Percentiles rank a stretch among this genome's conserved stretches.
Conservation (phyloP, 2,113 vertebrate species). For the Cardinalis cardinalis region DNA sequence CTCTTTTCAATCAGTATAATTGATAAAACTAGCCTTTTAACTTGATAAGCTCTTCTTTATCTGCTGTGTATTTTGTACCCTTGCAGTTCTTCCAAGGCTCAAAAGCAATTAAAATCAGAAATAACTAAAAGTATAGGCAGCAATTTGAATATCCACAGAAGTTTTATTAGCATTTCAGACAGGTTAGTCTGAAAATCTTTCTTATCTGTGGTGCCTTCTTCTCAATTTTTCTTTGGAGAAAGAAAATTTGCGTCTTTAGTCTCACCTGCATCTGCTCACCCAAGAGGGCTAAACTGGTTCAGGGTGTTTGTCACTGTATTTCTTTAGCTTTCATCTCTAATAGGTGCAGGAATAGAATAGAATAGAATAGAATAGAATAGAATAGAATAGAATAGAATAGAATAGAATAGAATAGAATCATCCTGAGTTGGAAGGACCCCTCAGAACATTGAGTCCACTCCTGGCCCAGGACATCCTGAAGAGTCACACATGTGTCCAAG, state of each 20-base stretch:
- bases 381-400: neutral
- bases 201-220: neutral
- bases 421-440: neutral
- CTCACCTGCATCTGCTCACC: neutral
- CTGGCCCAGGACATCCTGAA: neutral
- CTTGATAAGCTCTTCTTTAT: neutral
- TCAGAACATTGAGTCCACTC: fast-evolving
- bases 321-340: neutral
- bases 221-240: neutral
- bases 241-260: neutral
- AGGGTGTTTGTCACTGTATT: neutral
- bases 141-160: neutral
- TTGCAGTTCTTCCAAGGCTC: neutral
- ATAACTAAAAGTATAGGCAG: neutral
- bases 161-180: neutral
- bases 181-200: neutral
- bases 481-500: neutral
- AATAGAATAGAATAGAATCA: neutral
- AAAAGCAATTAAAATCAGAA: neutral
- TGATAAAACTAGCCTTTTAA: neutral
- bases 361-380: neutral
- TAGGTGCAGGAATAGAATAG: neutral
- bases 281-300: neutral
- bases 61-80: neutral
- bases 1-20: conserved; percentile 15